Base-by-base conservation (phyloP, 2,113 vertebrate species). In the Nothoprocta perdicaria region DNA sequence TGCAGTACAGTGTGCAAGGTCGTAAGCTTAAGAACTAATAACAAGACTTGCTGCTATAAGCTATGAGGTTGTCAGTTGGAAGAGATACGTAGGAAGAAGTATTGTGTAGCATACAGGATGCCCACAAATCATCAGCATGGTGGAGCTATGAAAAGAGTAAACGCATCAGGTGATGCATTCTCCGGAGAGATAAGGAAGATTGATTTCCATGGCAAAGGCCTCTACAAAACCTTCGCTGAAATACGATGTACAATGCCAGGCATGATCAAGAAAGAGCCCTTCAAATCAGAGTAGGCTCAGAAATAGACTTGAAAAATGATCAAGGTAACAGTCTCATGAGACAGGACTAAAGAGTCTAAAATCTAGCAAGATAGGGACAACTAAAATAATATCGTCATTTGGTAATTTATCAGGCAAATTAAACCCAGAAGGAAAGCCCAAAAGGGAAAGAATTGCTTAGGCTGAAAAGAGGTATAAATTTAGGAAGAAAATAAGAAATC, bases 21-120 rank as follows among this genome's bases (percentile, higher is more conserved):
- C 82, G 80, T 72, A 88, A 86, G 76, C 41, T 93, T 91, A 71
- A 46, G 83, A 93, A 78, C 45, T 61, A 79, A 53, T 91, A 83
- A 83, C 35, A 85, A 71, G 85, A 35, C 21, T 40, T 89, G 73
- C 58, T 82, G 60, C 55, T 69, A 26, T 57, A 83, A 92, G 80
- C 68, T 53, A 80, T 1, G 2, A 89, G 21, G 29, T 11, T 89
- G 76, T 94, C 80, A 91, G 35, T 29, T 69, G 9, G 63, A 91
- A 14, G 10, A 80, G 26, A 24, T 48, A 35, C 0, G 0, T 5
- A 72, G 17, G 40, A 19, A 86, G 19, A 84, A 65, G 71, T 14
- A 6, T 31, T 57, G 61, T 76, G 48, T 53, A 82, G 63, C 85
- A 58, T 80, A 62, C 4, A 8, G 40, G 23, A 80, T 24, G 29